These are phyloP conservation scores for Aromia moschata DNA, from an alignment of 2,888 invertebrate species.

Conservation along the genomic window DNA sequence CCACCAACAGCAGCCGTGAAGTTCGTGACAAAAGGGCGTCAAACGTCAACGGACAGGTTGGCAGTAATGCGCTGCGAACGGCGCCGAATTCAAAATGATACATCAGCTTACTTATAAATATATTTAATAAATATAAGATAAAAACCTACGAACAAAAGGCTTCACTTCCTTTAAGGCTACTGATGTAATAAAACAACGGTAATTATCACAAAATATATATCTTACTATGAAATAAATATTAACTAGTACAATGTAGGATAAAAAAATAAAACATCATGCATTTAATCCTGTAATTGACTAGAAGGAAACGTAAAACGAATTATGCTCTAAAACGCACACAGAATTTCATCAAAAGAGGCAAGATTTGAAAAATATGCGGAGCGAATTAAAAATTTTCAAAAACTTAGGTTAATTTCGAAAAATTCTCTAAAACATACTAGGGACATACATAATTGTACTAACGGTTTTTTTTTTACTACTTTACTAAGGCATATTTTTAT, in stretches of 20 bases:
- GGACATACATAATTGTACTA: no score
- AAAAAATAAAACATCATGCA: constrained; percentile 16
- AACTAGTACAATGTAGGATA: constrained; percentile 14
- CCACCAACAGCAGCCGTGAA: constrained; percentile 33
- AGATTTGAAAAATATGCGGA: no score
- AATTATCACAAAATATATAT: constrained; percentile 40
- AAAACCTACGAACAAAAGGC: constrained; percentile 34
- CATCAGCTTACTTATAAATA: constrained; percentile 2
- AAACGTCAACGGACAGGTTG: neutral
- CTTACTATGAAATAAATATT: constrained; percentile 27
- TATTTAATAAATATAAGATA: constrained; percentile 30
- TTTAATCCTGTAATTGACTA: constrained; percentile 35
- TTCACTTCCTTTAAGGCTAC: constrained; percentile 26
- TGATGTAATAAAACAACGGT: constrained; percentile 33
- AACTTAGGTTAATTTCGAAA: no score
- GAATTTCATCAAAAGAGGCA: constrained; percentile 7
- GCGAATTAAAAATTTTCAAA: no score
- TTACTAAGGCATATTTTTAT: no score
- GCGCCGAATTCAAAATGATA: constrained; percentile 5
- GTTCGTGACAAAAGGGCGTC: constrained; percentile 18
- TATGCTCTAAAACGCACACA: constrained; percentile 12
- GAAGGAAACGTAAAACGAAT: constrained; percentile 28
- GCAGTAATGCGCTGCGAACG: neutral
- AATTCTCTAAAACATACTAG: no score
- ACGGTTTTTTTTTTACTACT: no score